These are phyloP conservation scores for Columba livia DNA, from an alignment of 2,113 vertebrate species.

Conservation along the genomic window DNA sequence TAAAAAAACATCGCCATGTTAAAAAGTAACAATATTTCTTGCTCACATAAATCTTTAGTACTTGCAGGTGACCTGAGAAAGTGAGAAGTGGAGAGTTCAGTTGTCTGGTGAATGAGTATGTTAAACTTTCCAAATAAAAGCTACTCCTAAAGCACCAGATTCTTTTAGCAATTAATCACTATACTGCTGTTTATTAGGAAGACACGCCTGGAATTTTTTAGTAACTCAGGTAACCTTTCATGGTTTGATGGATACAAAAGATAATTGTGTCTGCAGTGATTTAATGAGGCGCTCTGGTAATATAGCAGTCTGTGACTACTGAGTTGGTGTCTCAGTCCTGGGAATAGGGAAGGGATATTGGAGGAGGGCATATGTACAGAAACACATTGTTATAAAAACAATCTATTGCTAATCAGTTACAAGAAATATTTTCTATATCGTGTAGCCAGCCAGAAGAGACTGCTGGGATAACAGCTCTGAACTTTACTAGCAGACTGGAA, in stretches of 20 bases:
- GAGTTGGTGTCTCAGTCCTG: slow-evolving; percentile 31
- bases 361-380: slow-evolving; percentile 5
- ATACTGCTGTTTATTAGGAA: slow-evolving; percentile 64
- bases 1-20: slow-evolving; percentile 68
- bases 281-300: slow-evolving; percentile 53
- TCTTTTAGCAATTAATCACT: slow-evolving; percentile 66
- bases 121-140: slow-evolving; percentile 73
- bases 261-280: slow-evolving; percentile 61
- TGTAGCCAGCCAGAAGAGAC: background rate
- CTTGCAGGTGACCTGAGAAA: slow-evolving; percentile 79
- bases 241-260: slow-evolving; percentile 61
- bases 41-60: slow-evolving; percentile 77
- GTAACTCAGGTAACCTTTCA: slow-evolving; percentile 68
- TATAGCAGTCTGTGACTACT: slow-evolving; percentile 41
- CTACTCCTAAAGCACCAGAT: slow-evolving; percentile 68
- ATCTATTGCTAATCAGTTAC: background rate
- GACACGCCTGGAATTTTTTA: slow-evolving; percentile 71
- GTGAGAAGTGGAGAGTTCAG: slow-evolving; percentile 77
- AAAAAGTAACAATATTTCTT: slow-evolving; percentile 73
- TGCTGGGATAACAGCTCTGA: background rate
- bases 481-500: background rate
- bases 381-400: slow-evolving; percentile 29
- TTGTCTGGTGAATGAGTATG: slow-evolving; percentile 75
- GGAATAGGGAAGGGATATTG: slow-evolving; percentile 9
- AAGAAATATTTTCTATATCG: background rate